Base-by-base conservation (phyloP, 2,888 invertebrate genomes). In the Hypolimnas misippus region DNA sequence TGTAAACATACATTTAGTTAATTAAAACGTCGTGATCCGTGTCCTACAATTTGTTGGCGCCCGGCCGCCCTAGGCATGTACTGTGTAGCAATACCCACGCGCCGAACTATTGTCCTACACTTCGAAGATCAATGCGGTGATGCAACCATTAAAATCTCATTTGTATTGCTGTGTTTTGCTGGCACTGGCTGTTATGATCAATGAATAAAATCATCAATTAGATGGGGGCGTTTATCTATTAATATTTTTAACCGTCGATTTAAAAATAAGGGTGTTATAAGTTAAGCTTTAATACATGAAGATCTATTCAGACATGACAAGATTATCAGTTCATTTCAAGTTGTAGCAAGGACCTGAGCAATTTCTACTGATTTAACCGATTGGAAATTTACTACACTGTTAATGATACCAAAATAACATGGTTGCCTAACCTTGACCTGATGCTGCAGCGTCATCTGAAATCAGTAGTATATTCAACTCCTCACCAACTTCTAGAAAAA, bases 81-180 rank as follows among this genome's bases (percentile, higher is more conserved):
- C 51, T 57, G 55, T 58, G 54, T 46, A 38, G 44, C 19, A 44
- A 40, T 40, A 50, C 56, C 33, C 50, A 50, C 40, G 66, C 61
- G 66, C 63, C 66, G 57, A 63, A 57, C 57, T 57, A 63, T 63
- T 66, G 60, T 57, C 42, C 57, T 54, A 62, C 62, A 52, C 25
- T 50, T 42, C 51, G 51, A 55, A 52, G 19, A 46, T 44, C 50
- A 46, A 57, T 66, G 29, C 33, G 21, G 31, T 66, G 63, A 66
- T 61, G 66, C 46, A 66, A 66, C 49, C 57, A 58, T 58, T 61
- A 57, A 61, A 61, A 51, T 40, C 55, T 61, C 57, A 64, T 61
- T 63, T 63, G 17, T 63, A 49, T 42, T 54, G 40, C 4, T 51
- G 33, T 25, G 53, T 51, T 46, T 58, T 54, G 49, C 33, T 58